These are phyloP conservation scores for Erebia epiphron DNA, from an alignment of 2,888 invertebrate species.

Conservation along the genomic window DNA sequence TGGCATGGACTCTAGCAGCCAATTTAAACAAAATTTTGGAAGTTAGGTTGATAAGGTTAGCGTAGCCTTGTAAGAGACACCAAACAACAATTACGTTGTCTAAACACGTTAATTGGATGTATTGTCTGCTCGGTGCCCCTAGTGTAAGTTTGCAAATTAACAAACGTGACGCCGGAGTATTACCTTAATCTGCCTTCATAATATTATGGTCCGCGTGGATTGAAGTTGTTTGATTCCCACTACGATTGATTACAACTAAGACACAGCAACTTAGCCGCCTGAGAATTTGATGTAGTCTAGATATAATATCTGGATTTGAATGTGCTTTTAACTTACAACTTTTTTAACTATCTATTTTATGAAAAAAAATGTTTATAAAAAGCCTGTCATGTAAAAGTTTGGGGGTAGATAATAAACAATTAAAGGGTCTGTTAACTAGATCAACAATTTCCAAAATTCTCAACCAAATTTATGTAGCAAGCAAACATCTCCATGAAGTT, in stretches of 20 bases:
- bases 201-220: neutral
- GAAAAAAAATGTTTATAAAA: neutral
- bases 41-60: neutral
- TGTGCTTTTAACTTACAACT: too few relatives aligned
- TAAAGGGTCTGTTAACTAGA: neutral
- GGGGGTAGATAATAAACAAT: neutral
- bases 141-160: conserved; percentile 1
- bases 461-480: conserved; percentile 14
- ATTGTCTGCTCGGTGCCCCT: neutral
- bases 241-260: too few relatives aligned
- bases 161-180: neutral
- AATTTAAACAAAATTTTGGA: too few relatives aligned
- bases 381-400: neutral
- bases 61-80: neutral
- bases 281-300: too few relatives aligned
- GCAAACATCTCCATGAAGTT: conserved; percentile 28
- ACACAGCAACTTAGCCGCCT: too few relatives aligned
- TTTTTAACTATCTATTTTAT: too few relatives aligned
- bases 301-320: too few relatives aligned
- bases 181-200: neutral
- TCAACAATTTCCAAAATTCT: conserved; percentile 7
- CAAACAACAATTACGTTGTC: conserved; percentile 2
- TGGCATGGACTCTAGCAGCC: too few relatives aligned
- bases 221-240: too few relatives aligned
- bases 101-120: conserved; percentile 5